A percentile compares a stretch with the other conserved stretches of the same genome.
These are phyloP conservation scores for Tetranychus piercei DNA, from an alignment of 2,888 invertebrate genomes.

Conservation along the genomic window DNA sequence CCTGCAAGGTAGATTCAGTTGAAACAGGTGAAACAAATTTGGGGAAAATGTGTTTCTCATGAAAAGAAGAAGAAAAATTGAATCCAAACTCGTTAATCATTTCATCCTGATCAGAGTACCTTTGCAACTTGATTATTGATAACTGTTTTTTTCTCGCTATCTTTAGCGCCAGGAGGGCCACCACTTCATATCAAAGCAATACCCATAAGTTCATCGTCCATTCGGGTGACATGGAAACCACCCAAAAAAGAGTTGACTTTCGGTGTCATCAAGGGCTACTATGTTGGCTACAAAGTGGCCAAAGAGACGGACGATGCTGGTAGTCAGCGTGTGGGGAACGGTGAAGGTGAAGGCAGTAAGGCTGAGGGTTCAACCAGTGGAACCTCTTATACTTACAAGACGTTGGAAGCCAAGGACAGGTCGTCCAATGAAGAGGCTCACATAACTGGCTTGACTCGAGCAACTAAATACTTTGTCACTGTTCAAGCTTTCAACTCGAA, in stretches of 20 bases:
- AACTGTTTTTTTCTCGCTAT: no score
- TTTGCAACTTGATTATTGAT: no score
- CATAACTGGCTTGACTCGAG: slow-evolving; percentile 19
- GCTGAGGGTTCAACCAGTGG: background rate
- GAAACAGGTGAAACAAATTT: slow-evolving; percentile 25
- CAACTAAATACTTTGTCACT: slow-evolving; percentile 29
- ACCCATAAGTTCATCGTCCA: slow-evolving; percentile 22
- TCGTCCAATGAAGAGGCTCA: slow-evolving; percentile 5
- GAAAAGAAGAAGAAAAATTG: no score
- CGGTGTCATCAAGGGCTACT: slow-evolving; percentile 33
- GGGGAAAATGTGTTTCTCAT: no score
- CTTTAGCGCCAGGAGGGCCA: slow-evolving; percentile 22
- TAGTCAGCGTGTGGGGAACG: background rate
- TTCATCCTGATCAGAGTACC: no score
- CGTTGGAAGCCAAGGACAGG: background rate
- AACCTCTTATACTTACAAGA: slow-evolving; percentile 4
- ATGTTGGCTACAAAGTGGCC: slow-evolving; percentile 33
- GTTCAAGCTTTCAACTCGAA: slow-evolving; percentile 25
- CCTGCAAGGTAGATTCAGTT: slow-evolving; percentile 29
- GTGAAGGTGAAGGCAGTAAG: background rate
- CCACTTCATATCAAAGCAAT: slow-evolving; percentile 22
- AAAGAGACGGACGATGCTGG: slow-evolving; percentile 14
- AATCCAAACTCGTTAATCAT: no score
- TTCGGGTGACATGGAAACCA: slow-evolving; percentile 28
- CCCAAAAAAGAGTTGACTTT: slow-evolving; percentile 30